Percentiles rank a stretch among this genome's conserved stretches.
Conservation (phyloP, 2,797 vertebrate species). For the Meriones psammophilus region DNA sequence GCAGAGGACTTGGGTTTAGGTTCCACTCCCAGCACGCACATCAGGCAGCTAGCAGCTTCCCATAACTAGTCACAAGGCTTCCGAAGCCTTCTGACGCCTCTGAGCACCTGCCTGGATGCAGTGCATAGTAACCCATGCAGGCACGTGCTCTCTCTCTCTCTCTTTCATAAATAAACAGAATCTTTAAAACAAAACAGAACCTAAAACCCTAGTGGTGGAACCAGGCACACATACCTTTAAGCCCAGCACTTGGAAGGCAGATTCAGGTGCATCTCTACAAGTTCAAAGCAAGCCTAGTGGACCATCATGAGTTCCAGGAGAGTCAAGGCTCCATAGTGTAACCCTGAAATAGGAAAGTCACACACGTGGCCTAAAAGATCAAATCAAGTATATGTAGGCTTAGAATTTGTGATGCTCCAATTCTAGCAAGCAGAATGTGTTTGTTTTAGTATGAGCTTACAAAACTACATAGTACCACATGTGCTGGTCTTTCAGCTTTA, state of each 20-base stretch:
- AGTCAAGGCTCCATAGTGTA: neutral
- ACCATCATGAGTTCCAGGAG: neutral
- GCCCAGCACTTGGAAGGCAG: neutral
- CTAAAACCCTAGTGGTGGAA: neutral
- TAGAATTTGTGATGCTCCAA: neutral
- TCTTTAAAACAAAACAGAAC: neutral
- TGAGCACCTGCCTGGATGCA: neutral
- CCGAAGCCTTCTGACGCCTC: neutral
- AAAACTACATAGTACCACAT: neutral
- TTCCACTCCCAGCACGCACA: neutral
- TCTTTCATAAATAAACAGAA: neutral
- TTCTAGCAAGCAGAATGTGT: constrained; percentile 27
- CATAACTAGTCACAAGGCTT: neutral
- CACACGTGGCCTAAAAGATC: neutral
- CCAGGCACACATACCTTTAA: neutral
- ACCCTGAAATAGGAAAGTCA: constrained; percentile 4
- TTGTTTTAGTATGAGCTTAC: constrained; percentile 51
- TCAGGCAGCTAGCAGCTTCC: neutral
- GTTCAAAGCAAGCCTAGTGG: neutral
- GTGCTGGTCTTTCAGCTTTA: constrained; percentile 48
- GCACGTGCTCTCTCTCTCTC: too few relatives aligned
- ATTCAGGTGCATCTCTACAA: neutral
- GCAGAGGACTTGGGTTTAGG: neutral
- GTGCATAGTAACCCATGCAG: neutral
- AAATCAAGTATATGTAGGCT: constrained; percentile 32